Evolutionary conservation across 2,888 invertebrate genomes (phyloP), one percentile per base, ranked within the genome.

Genomic region (Sinelater perroti): DNA sequence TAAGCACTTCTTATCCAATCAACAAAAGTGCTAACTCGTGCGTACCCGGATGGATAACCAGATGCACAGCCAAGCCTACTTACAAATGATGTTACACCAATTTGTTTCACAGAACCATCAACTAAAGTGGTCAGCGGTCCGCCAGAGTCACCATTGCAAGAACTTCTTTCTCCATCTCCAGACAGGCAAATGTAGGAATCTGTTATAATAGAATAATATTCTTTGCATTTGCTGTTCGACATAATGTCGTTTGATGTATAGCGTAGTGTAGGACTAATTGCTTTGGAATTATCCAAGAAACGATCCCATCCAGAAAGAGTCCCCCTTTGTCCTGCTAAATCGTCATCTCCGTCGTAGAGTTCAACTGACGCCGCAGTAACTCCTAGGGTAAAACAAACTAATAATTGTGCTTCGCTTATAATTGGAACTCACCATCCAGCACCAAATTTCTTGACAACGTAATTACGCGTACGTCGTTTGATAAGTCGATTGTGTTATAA

Each of bases 91-190:
- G 69, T 73, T 38, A 75, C 66, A 17, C 75, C 75, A 47, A 70
- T 63, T 69, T 71, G 16, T 3, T 67, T 6, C 0, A 2, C 8
- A 4, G 2, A n/a, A 11, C 36, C 45, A 16, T 35, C 36, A 6
- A 6, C 18, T 1, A 44, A 42, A 6, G 26, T 21, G 6, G 24
- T 21, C 13, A 56, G n/a, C 8, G 72, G 64, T 14, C 78, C 78
- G 30, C 78, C 79, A 6, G 79, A 80, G 58, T 81, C 81, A 0
- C 81, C 82, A 20, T 78, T 80, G 60, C 84, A 84, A 1, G 81
- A 80, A 0, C 81, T 80, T n/a, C 74, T 76, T 0, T 76, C 74
- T 0, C 73, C 72, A 0, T 65, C 54, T 0, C 82, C 83, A 14
- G 73, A 72, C 20, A 80, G 79, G 62, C 84, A 84, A 6, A 84